Base-by-base conservation (phyloP, 2,797 vertebrate species). In the Phylloscopus collybita region DNA sequence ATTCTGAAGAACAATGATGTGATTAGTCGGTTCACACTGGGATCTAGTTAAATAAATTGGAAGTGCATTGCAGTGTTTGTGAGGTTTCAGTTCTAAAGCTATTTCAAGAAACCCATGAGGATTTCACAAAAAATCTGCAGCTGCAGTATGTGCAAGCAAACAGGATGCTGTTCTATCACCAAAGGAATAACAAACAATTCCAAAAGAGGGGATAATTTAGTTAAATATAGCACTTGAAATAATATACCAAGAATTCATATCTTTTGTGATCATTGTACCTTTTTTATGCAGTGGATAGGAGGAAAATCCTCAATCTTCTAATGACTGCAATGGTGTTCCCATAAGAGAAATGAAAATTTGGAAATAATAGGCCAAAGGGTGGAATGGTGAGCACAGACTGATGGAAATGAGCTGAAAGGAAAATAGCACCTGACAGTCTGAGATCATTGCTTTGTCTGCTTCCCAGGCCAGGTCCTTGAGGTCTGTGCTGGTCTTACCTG, bases 111-210 rank as follows among this genome's bases (percentile, higher is more conserved):
- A 92, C 61, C 92, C 96, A 85, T 60, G 91, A 96, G 96, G 96
- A 93, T 95, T 97, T 93, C 91, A 80, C 64, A 61, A 90, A 53
- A 92, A 72, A 67, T 72, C 44, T 95, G 93, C 96, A 97, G 96
- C 96, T 97, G 96, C 96, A 88, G n/a, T 40, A 67, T 90, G 80
- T 80, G 60, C 90, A 94, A 78, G 90, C 93, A 97, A 97, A 97
- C 96, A 97, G 96, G 96, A 97, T 96, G 91, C 96, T 90, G 67
- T 71, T 95, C 94, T 86, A 71, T 94, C 83, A 95, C 90, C 96
- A 96, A 88, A 96, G 95, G 96, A 96, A 96, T 96, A 96, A 97
- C 90, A 97, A 97, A 94, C 94, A 96, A 85, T 92, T 96, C 88
- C 83, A 93, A 93, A 97, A 96, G 88, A 91, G 76, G 80, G 86